phyloP scores from a whole-genome alignment of 2,888 invertebrate genomes.

The Periphyllus acericola region DNA sequence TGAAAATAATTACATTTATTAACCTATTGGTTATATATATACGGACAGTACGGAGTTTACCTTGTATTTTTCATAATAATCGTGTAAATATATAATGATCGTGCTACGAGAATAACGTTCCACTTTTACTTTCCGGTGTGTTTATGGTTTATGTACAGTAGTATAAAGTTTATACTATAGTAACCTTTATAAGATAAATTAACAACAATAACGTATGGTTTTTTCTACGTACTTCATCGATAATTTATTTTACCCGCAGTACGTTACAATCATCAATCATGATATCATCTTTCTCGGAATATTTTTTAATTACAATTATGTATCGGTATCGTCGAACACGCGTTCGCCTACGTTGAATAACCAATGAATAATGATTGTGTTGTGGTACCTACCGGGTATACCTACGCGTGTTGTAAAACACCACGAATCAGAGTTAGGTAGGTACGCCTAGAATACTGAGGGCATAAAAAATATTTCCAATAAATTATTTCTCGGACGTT shows the following conservation, averaged over 20 bases:
- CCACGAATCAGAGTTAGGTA: too few species aligned
- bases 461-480: not conserved
- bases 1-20: not conserved
- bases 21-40: not conserved
- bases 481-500: not conserved
- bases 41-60: not conserved
- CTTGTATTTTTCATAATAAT: conserved; percentile 18
- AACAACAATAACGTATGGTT: not conserved
- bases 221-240: not conserved
- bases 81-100: not conserved
- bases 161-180: not conserved
- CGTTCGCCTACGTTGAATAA: not conserved
- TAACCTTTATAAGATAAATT: conserved; percentile 2
- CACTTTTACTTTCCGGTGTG: conserved; percentile 27
- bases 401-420: not conserved
- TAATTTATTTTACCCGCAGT: not conserved
- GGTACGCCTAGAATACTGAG: not conserved
- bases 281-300: not conserved
- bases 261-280: not conserved
- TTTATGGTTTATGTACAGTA: not conserved
- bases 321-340: not conserved
- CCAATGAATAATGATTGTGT: not conserved
- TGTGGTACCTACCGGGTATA: not conserved
- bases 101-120: not conserved
- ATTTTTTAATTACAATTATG: not conserved